phyloP scores from a whole-genome alignment of 1,140 invertebrate genomes.

The Adelges cooleyi region DNA sequence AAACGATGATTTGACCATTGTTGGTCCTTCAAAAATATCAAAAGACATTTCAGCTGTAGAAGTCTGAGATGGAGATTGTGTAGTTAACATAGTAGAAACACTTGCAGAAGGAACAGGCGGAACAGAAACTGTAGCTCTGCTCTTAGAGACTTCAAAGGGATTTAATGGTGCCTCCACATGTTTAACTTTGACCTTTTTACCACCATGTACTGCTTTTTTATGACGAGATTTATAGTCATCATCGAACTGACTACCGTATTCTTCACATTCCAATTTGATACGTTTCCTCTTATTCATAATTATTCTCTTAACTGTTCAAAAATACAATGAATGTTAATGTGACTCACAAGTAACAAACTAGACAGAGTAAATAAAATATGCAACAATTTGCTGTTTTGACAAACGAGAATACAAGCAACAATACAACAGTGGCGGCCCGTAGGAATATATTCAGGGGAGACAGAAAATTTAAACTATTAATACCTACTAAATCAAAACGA shows the following conservation, averaged over 20 bases:
- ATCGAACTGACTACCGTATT: too few species aligned
- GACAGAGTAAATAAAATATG: neutral
- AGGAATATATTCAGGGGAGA: too few species aligned
- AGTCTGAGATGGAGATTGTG: constrained; percentile 4
- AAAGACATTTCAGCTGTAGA: neutral
- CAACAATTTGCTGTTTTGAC: neutral
- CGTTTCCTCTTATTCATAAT: constrained; percentile 10
- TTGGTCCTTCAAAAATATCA: neutral
- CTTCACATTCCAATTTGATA: neutral
- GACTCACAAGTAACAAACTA: constrained; percentile 6
- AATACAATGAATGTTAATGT: constrained; percentile 5
- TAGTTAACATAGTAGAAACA: neutral
- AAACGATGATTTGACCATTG: too few species aligned
- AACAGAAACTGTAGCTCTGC: neutral
- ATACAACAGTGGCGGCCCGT: too few species aligned
- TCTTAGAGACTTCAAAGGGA: neutral
- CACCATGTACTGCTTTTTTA: neutral
- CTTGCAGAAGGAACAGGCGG: too few species aligned
- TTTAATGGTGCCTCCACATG: neutral
- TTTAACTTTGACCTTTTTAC: neutral
- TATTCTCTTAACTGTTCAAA: constrained; percentile 11
- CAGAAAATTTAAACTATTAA: too few species aligned
- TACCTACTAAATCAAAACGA: too few species aligned
- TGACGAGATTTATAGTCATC: neutral
- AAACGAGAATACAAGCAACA: neutral